These are phyloP conservation scores for Amaurobius ferox DNA, from an alignment of 2,888 invertebrate genomes.

Conservation along the genomic window DNA sequence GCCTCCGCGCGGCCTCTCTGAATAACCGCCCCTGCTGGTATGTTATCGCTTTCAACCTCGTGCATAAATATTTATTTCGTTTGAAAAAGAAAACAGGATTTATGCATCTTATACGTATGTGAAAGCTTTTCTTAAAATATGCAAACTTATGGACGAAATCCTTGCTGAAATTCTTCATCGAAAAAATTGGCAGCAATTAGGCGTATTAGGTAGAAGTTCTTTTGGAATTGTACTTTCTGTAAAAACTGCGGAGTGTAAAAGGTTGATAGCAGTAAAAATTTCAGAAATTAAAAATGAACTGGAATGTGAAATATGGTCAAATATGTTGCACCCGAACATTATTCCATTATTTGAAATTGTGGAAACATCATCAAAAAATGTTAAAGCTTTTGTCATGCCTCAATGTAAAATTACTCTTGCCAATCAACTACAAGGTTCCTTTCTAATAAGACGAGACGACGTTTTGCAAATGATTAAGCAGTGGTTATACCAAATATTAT, in stretches of 20 bases:
- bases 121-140: no score
- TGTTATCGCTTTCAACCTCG: no score
- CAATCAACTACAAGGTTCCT: constrained; percentile 9
- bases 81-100: no score
- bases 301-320: constrained; percentile 12
- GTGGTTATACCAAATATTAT: constrained; percentile 5
- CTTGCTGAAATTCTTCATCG: not conserved
- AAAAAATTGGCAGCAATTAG: not conserved
- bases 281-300: not conserved
- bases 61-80: no score
- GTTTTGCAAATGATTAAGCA: not conserved
- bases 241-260: not conserved
- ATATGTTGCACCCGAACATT: constrained; percentile 5
- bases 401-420: not conserved
- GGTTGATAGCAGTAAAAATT: not conserved
- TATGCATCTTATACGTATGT: no score
- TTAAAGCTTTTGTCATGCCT: constrained; percentile 4
- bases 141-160: not conserved
- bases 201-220: not conserved
- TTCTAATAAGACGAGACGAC: not conserved
- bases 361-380: not conserved
- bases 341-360: constrained; percentile 17
- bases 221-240: constrained; percentile 2
- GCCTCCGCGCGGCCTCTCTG: no score
- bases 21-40: no score